phyloP scores from a whole-genome alignment of 2,797 vertebrate genomes.

The Melanotaenia pygmaea region DNA sequence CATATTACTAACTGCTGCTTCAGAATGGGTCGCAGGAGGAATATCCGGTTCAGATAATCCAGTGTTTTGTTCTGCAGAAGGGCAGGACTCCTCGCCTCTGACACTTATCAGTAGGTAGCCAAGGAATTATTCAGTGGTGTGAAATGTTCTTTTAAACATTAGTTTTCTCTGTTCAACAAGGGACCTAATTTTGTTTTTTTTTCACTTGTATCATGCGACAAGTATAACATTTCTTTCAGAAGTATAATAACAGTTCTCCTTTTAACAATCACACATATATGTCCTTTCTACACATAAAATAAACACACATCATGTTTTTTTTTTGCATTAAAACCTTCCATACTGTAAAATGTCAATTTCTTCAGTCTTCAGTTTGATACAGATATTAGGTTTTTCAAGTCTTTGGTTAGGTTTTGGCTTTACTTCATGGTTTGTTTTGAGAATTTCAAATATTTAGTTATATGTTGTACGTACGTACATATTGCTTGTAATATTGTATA shows the following conservation, averaged over 20 bases:
- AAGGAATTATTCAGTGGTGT: neutral
- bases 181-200: slow-evolving; percentile 3
- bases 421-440: too few relatives aligned
- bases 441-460: too few relatives aligned
- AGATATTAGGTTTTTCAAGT: too few relatives aligned
- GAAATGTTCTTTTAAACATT: slow-evolving; percentile 9
- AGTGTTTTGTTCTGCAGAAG: slow-evolving; percentile 22
- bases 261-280: neutral
- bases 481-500: too few relatives aligned
- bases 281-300: neutral
- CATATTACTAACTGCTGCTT: slow-evolving; percentile 29
- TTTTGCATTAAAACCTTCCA: neutral
- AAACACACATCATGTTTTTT: neutral
- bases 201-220: slow-evolving; percentile 7
- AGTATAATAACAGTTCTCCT: neutral
- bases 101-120: slow-evolving; percentile 6
- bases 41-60: slow-evolving; percentile 56
- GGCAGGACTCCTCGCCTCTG: slow-evolving; percentile 7
- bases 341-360: too few relatives aligned
- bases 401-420: too few relatives aligned
- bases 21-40: slow-evolving; percentile 44
- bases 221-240: slow-evolving; percentile 1
- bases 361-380: too few relatives aligned
- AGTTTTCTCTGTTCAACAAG: neutral
- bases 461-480: too few relatives aligned